Evolutionary conservation across 1,140 invertebrate genomes (phyloP).

Genomic region (Brachionus rubens): DNA sequence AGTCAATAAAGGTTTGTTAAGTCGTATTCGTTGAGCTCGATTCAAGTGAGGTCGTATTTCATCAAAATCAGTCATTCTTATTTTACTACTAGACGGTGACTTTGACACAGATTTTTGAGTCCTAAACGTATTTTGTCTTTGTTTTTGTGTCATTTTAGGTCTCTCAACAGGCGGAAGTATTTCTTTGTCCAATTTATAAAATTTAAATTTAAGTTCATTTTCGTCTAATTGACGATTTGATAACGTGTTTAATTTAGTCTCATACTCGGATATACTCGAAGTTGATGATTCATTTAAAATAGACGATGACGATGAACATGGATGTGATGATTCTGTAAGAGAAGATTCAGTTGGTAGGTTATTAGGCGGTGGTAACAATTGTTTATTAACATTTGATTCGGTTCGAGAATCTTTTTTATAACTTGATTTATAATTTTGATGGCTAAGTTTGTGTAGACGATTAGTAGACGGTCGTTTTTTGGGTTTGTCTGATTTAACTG

Average conservation of each 20-base stretch:
- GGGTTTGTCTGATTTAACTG: too few relatives aligned
- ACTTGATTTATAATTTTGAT: neutral
- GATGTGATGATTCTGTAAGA: neutral
- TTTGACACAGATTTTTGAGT: neutral
- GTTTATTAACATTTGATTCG: neutral
- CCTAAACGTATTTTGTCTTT: neutral
- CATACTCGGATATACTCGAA: neutral
- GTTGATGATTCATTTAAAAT: slow-evolving; percentile 15
- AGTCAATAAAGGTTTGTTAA: neutral
- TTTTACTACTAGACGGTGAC: neutral
- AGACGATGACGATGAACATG: neutral
- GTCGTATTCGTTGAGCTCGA: neutral
- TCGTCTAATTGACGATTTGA: slow-evolving; percentile 13
- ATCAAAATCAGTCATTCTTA: neutral
- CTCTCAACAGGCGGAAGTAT: neutral
- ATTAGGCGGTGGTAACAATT: neutral
- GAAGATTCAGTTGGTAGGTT: neutral
- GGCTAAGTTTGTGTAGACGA: too few relatives aligned
- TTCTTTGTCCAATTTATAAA: slow-evolving; percentile 33
- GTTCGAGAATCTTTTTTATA: neutral
- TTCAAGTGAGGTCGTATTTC: neutral
- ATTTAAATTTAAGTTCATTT: slow-evolving; percentile 33
- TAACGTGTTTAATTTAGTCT: neutral
- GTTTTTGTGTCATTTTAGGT: neutral
- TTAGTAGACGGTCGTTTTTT: too few relatives aligned